Evolutionary conservation across 2,113 vertebrate species (phyloP).

Genomic region (Aldabrachelys gigantea): DNA sequence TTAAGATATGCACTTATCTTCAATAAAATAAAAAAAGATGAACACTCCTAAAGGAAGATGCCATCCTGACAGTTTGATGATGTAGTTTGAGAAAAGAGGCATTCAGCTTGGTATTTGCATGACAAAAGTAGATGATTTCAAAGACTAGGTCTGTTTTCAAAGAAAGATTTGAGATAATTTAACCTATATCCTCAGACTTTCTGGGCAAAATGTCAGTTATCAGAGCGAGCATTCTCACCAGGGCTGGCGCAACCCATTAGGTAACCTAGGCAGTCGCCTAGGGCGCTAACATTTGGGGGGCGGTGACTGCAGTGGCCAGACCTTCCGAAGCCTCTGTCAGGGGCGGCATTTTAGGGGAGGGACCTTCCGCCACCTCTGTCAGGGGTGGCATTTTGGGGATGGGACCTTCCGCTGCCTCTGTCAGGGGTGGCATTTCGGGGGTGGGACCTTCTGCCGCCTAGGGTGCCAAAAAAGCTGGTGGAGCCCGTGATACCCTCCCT

Average conservation of each 20-base stretch:
- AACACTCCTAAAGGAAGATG: background rate
- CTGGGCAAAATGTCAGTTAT: background rate
- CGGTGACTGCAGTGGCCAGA: no score
- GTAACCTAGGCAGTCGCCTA: no score
- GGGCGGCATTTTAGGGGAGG: no score
- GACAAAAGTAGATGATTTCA: background rate
- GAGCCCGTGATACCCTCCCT: background rate
- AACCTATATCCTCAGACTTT: background rate
- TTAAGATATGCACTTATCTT: background rate
- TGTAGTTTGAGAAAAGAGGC: background rate
- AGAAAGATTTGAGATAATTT: background rate
- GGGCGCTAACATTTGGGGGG: no score
- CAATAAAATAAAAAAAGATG: background rate
- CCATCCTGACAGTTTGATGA: background rate
- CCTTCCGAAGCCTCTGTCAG: no score
- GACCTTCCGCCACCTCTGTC: no score
- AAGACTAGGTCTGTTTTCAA: background rate
- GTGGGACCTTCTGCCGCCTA: no score
- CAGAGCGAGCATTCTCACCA: background rate
- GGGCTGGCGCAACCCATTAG: no score
- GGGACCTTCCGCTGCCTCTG: no score
- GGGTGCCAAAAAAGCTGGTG: no score
- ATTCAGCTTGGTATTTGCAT: background rate
- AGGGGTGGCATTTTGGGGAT: no score
- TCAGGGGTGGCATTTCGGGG: no score